Base-by-base conservation (phyloP, 1,140 invertebrate species). In the Mya arenaria region DNA sequence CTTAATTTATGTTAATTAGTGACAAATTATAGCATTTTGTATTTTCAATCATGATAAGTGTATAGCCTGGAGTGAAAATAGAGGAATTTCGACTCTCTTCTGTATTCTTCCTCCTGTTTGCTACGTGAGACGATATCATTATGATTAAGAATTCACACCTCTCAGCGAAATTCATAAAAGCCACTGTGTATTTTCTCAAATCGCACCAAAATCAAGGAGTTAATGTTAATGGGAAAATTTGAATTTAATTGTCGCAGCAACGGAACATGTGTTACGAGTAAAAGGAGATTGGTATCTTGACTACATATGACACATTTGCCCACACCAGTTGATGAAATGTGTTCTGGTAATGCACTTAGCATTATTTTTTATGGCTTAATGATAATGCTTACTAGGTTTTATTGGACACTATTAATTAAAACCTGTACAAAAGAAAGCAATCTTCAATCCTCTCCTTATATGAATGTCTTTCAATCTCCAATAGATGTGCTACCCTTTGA, bases 21-120 rank as follows among this genome's bases (percentile, higher is more conserved):
- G 77, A 80, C 77, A 80, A 80, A 80, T 80, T 80, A 80, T 68
- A 80, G 77, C 66, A 69, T 80, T 60, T 80, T 44, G 65, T 69
- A 58, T 80, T 80, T 44, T 80, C 44, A 39, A 56, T 80, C 66
- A 36, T 39, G 77, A 80, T 71, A 80, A 69, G 77, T 80, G 65
- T 60, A 55, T 71, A 32, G 65, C 77, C n/a, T 55, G 23, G 8
- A 32, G 37, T 65, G 0, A 58, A 69, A 55, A 71, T n/a, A n/a
- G n/a, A n/a, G n/a, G n/a, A n/a, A n/a, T n/a, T n/a, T 4, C 8
- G 8, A 23, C 48, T 52, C 48, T n/a, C 17, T n/a, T 52, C 25
- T 52, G 48, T n/a, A 23, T 52, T 52, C 48, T 52, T 2, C 48
- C 19, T 39, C n/a, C 23, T 63, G 34, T 41, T 65, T 69, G 65